These are phyloP conservation scores for Dryas iulia DNA, from an alignment of 1,140 invertebrate species.

Conservation along the genomic window DNA sequence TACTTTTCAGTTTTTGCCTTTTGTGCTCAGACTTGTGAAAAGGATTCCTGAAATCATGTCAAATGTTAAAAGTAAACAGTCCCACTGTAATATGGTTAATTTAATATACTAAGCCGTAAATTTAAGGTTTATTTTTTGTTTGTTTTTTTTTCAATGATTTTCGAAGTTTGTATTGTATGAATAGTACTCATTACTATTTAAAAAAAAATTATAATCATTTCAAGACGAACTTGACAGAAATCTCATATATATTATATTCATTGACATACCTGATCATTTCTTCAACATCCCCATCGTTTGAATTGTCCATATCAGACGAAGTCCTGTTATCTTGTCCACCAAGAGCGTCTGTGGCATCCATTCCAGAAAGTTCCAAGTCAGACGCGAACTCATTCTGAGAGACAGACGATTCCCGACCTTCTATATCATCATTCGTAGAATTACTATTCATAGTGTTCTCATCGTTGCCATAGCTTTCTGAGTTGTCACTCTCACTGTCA, in stretches of 20 bases:
- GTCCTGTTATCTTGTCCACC: constrained; percentile 71
- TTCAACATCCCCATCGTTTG: constrained; percentile 81
- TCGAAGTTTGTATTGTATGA: too few relatives aligned
- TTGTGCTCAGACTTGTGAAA: constrained; percentile 79
- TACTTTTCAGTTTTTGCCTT: constrained; percentile 77
- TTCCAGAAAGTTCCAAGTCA: constrained; percentile 83
- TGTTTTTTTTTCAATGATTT: too few relatives aligned
- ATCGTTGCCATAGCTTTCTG: constrained; percentile 80
- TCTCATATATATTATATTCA: too few relatives aligned
- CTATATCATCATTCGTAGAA: constrained; percentile 77
- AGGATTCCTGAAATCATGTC: constrained; percentile 64
- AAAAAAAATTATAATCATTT: too few relatives aligned
- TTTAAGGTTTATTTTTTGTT: too few relatives aligned
- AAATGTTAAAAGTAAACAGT: background rate
- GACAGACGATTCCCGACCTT: constrained; percentile 75
- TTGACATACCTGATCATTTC: constrained; percentile 82
- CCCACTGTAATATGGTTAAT: too few relatives aligned
- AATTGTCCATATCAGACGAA: constrained; percentile 83
- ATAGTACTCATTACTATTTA: too few relatives aligned
- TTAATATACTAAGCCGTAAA: too few relatives aligned
- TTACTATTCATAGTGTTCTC: constrained; percentile 76
- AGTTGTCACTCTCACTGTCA: constrained; percentile 84
- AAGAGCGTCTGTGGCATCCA: constrained; percentile 82
- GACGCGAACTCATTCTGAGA: constrained; percentile 83
- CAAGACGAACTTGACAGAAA: too few relatives aligned